Percentiles rank a stretch among this genome's conserved stretches.
Evolutionary conservation across 2,797 vertebrate species (phyloP).

Genomic region (Dallia pectoralis): DNA sequence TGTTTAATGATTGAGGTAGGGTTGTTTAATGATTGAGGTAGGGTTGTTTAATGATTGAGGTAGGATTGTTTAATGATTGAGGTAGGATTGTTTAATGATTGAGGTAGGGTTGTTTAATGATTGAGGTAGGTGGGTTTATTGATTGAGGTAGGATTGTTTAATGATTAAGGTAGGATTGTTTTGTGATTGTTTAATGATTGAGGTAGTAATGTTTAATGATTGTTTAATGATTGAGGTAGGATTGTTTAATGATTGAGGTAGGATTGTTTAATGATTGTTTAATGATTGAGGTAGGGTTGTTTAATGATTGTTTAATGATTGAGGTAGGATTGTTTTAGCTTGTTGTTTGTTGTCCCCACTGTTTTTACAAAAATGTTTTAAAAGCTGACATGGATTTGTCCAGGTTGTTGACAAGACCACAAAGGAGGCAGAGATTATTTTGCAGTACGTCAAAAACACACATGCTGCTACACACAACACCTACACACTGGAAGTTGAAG

Average conservation of each 20-base stretch:
- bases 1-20: constrained; percentile 86
- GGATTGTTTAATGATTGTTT: too few relatives aligned
- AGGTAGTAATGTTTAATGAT: constrained; percentile 79
- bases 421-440: constrained; percentile 86
- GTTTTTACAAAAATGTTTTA: neutral
- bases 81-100: constrained; percentile 81
- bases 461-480: constrained; percentile 96
- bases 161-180: constrained; percentile 83
- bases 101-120: constrained; percentile 82
- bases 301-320: too few relatives aligned
- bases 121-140: constrained; percentile 82
- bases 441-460: constrained; percentile 94
- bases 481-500: constrained; percentile 91
- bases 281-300: constrained; percentile 84
- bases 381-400: neutral
- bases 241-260: constrained; percentile 85
- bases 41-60: constrained; percentile 82
- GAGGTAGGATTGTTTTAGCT: too few relatives aligned
- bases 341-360: neutral
- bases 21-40: constrained; percentile 84
- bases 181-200: too few relatives aligned
- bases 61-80: constrained; percentile 80
- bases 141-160: constrained; percentile 83
- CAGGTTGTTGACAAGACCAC: constrained; percentile 91
- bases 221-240: constrained; percentile 94